phyloP scores from a whole-genome alignment of 2,888 invertebrate genomes.

The Acleris literana region DNA sequence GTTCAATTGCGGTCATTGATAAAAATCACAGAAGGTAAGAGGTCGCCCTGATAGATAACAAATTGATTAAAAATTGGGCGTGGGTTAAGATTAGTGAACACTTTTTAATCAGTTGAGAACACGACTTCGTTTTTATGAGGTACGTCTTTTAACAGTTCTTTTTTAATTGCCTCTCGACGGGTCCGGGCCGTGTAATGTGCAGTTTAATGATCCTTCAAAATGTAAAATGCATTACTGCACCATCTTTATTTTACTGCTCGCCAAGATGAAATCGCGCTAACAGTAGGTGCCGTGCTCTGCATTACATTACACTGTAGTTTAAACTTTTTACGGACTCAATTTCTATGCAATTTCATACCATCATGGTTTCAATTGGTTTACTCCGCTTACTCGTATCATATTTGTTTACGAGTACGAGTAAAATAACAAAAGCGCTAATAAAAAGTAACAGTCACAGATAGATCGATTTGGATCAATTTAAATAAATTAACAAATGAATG shows the following conservation, averaged over 20 bases:
- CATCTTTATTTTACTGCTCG: conserved; percentile 72
- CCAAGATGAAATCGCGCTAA: conserved; percentile 56
- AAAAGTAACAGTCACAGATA: conserved; percentile 12
- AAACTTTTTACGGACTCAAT: conserved; percentile 18
- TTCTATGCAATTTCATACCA: neutral
- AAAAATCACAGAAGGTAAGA: conserved; percentile 44
- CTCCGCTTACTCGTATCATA: neutral
- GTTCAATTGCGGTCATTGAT: conserved; percentile 43
- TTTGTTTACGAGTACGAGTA: neutral
- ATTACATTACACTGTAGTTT: conserved; percentile 40
- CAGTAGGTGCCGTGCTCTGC: conserved; percentile 46
- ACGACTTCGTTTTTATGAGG: conserved; percentile 78
- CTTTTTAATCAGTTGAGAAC: conserved; percentile 80
- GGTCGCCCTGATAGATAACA: conserved; percentile 52
- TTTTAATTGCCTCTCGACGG: conserved; percentile 79
- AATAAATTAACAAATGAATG: conserved; percentile 37
- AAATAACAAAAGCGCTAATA: conserved; percentile 3
- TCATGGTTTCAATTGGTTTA: neutral
- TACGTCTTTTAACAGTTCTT: conserved; percentile 74
- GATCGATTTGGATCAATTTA: conserved; percentile 36
- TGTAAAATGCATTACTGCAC: conserved; percentile 80
- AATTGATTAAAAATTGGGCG: conserved; percentile 68
- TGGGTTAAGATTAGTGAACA: conserved; percentile 64
- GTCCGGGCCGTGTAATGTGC: conserved; percentile 71
- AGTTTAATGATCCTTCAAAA: conserved; percentile 81